phyloP scores from a whole-genome alignment of 2,888 invertebrate genomes.

The Brachypalpus laphriformis region DNA sequence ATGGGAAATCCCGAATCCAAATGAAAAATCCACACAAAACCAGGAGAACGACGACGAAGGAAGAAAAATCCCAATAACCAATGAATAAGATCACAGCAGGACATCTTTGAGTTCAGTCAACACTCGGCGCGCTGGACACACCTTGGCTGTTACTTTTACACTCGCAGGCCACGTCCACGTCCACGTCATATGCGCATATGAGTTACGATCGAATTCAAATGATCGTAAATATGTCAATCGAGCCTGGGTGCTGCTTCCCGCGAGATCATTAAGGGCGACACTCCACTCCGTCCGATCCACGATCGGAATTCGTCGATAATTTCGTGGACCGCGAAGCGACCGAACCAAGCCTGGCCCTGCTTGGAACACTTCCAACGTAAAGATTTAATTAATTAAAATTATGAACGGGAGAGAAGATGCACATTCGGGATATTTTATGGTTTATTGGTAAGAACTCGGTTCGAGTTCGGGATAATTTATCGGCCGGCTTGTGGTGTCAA shows the following conservation, averaged over 20 bases:
- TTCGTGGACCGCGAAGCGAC: not conserved
- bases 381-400: conserved; percentile 74
- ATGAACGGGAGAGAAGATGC: conserved; percentile 64
- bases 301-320: conserved; percentile 71
- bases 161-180: conserved; percentile 54
- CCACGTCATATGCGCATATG: conserved; percentile 60
- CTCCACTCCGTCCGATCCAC: conserved; percentile 26
- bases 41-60: conserved; percentile 18
- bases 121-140: conserved; percentile 73
- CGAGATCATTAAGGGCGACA: conserved; percentile 73
- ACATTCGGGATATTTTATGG: conserved; percentile 69
- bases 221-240: conserved; percentile 74
- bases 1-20: conserved; percentile 65
- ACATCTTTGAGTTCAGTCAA: conserved; percentile 74
- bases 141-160: conserved; percentile 69
- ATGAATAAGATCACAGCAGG: conserved; percentile 74
- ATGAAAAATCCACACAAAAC: conserved; percentile 57
- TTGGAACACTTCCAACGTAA: conserved; percentile 65
- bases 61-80: conserved; percentile 70
- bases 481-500: conserved; percentile 50
- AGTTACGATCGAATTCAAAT: conserved; percentile 73
- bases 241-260: conserved; percentile 31
- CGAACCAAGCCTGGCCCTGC: conserved; percentile 7
- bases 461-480: conserved; percentile 65
- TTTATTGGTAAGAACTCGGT: conserved; percentile 67